A percentile compares a stretch with the other conserved stretches of the same genome.
These are phyloP conservation scores for Helogale parvula DNA, from an alignment of 2,113 vertebrate species.

Conservation along the genomic window DNA sequence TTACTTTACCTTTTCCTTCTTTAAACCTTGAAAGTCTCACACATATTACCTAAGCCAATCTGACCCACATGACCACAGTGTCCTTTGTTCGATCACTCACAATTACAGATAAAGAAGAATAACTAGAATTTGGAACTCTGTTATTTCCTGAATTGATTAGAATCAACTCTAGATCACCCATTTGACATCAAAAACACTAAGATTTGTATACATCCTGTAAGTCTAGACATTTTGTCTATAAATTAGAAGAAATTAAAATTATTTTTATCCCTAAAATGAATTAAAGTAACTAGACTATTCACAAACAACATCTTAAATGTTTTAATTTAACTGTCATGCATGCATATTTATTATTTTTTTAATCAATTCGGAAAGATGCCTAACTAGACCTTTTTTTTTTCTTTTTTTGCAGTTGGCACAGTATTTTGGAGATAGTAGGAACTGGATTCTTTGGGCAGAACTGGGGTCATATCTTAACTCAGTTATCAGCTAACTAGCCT, in stretches of 20 bases:
- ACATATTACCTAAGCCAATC: not conserved
- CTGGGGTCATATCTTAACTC: not conserved
- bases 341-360: not conserved
- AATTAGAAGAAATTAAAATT: not conserved
- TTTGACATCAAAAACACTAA: not conserved
- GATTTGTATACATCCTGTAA: not conserved
- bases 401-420: not conserved
- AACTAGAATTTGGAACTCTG: not conserved
- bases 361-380: not conserved
- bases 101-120: not conserved
- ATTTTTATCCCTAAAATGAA: slow-evolving; percentile 25
- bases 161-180: slow-evolving; percentile 2
- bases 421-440: not conserved
- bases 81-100: not conserved
- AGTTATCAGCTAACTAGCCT: not conserved
- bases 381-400: not conserved
- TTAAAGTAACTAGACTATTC: not conserved
- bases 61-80: not conserved
- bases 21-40: not conserved
- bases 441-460: not conserved
- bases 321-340: not conserved
- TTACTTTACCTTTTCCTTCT: not conserved
- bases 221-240: not conserved
- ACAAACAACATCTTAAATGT: not conserved
- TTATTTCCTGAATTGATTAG: not conserved